Evolutionary conservation across 1,140 invertebrate genomes (phyloP).

Genomic region (Eriosoma lanigerum): DNA sequence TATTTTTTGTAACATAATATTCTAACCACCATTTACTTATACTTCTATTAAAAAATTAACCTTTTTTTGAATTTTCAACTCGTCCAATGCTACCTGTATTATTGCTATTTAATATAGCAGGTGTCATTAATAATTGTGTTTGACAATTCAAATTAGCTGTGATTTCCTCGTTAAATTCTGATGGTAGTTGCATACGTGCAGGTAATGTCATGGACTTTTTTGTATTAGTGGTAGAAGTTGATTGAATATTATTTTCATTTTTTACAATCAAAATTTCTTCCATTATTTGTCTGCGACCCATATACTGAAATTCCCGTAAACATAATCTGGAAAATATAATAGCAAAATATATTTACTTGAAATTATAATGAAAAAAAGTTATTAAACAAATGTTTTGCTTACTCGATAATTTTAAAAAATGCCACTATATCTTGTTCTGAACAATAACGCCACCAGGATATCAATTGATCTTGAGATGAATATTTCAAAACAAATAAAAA

Average conservation of each 20-base stretch:
- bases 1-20: too few relatives aligned
- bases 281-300: constrained; percentile 75
- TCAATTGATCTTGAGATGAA: constrained; percentile 81
- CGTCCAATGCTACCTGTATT: constrained; percentile 56
- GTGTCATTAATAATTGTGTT: not conserved
- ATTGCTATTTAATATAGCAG: constrained; percentile 55
- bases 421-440: constrained; percentile 72
- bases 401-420: constrained; percentile 82
- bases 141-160: constrained; percentile 52
- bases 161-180: constrained; percentile 60
- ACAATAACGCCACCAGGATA: constrained; percentile 87
- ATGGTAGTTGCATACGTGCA: constrained; percentile 74
- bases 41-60: not conserved
- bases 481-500: constrained; percentile 91
- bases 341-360: constrained; percentile 50
- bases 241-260: constrained; percentile 1
- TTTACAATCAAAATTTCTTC: constrained; percentile 57
- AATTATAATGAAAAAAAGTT: constrained; percentile 56
- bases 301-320: constrained; percentile 84
- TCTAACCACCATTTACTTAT: too few relatives aligned
- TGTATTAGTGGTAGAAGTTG: constrained; percentile 43
- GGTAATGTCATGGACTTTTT: constrained; percentile 74
- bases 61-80: constrained; percentile 44
- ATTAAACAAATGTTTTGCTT: constrained; percentile 58
- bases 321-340: constrained; percentile 66